phyloP scores from a whole-genome alignment of 1,140 invertebrate genomes.

The Caerostris darwini region DNA sequence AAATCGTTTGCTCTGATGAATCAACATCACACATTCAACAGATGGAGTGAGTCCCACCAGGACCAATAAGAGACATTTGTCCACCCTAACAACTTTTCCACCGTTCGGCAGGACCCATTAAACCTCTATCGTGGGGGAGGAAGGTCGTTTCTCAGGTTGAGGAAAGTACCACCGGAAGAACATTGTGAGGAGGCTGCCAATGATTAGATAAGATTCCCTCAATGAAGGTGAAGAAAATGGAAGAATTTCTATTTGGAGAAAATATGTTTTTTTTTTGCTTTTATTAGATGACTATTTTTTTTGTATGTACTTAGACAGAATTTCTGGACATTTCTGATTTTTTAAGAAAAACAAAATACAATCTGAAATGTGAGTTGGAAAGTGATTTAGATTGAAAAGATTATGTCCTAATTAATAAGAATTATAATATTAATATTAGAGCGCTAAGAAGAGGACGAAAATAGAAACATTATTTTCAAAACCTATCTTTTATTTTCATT shows the following conservation, averaged over 20 bases:
- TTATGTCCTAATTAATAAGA: too few relatives aligned
- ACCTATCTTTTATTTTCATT: too few relatives aligned
- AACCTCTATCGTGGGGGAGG: not conserved
- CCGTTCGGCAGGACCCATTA: constrained; percentile 24
- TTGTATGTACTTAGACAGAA: not conserved
- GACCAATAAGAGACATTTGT: constrained; percentile 42
- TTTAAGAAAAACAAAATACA: too few relatives aligned
- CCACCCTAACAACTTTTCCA: constrained; percentile 13
- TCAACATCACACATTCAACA: constrained; percentile 56
- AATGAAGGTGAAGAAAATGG: not conserved
- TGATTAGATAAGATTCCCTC: not conserved
- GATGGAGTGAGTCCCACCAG: constrained; percentile 52
- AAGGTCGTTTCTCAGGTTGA: not conserved
- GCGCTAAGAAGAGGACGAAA: too few relatives aligned
- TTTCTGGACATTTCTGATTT: not conserved
- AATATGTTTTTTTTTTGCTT: not conserved
- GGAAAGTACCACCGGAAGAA: not conserved
- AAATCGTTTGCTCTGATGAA: constrained; percentile 50
- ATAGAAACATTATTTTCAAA: too few relatives aligned
- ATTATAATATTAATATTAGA: too few relatives aligned
- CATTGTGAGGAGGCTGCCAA: not conserved
- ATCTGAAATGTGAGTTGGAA: too few relatives aligned
- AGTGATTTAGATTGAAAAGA: too few relatives aligned
- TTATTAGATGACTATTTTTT: not conserved
- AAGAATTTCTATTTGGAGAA: not conserved